Percentiles rank a stretch among this genome's conserved stretches.
These are phyloP conservation scores for Centrocercus urophasianus DNA, from an alignment of 2,113 vertebrate genomes.

Conservation along the genomic window DNA sequence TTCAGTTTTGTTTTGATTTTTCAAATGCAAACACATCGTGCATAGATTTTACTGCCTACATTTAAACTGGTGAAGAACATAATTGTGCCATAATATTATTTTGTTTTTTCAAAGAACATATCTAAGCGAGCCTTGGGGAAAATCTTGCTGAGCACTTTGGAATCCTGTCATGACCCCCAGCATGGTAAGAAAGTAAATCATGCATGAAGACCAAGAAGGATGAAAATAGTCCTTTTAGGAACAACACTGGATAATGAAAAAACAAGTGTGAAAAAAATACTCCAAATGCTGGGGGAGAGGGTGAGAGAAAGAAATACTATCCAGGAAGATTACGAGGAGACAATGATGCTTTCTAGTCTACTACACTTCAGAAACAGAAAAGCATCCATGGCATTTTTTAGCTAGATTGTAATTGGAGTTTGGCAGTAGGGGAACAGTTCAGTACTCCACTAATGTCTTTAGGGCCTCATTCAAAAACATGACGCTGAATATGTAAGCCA, in stretches of 20 bases:
- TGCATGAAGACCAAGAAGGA: neutral
- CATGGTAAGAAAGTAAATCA: conserved; percentile 79
- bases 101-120: conserved; percentile 83
- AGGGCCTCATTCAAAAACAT: neutral
- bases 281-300: neutral
- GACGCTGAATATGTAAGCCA: neutral
- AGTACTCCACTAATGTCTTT: neutral
- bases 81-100: conserved; percentile 11
- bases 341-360: neutral
- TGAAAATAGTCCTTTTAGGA: neutral
- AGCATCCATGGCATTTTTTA: neutral
- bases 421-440: neutral
- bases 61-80: neutral
- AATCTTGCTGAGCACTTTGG: conserved; percentile 91
- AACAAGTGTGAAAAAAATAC: neutral
- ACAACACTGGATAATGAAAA: neutral
- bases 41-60: neutral
- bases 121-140: conserved; percentile 89
- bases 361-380: neutral
- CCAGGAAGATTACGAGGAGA: neutral
- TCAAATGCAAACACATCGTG: neutral
- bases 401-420: neutral
- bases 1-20: neutral
- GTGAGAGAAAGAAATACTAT: neutral
- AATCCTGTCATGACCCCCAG: conserved; percentile 83